Base-by-base conservation (phyloP, 2,113 vertebrate species). In the Dryoscopus gambensis region DNA sequence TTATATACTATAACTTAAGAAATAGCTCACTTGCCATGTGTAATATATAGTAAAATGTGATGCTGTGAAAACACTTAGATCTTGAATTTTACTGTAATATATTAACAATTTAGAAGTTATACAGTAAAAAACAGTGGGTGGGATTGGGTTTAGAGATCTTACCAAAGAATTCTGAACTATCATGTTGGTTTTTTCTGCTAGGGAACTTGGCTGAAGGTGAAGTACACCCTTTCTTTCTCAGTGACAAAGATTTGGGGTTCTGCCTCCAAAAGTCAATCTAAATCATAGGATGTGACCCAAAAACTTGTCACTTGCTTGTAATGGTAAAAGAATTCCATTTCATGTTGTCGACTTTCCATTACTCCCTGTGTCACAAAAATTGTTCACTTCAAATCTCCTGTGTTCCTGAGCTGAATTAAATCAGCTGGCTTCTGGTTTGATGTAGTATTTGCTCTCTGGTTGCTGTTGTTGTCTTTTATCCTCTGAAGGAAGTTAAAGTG, bases 371-470 rank as follows among this genome's bases (percentile, higher is more conserved):
- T 93, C 92, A 95, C 73, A 91, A 70, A 93, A 91, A 79, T 84
- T 80, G 74, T 93, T 95, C 84, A 78, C 87, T 96, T 94, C 81
- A 88, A 84, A 75, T 95, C 69, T 92, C 62, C 33, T 31, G 2
- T 76, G 71, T 64, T 94, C 49, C 73, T 79, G 79, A 95, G 67
- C 57, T 67, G 87, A 88, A 94, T 95, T 80, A 94, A 93, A 91
- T 81, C 0, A 1, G 2, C 40, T 31, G 71, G 82, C 30, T 82
- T 91, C 53, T 81, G 49, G 16, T 78, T 70, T 95, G 79, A 70
- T 90, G n/a, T 79, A 84, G 50, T 64, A 59, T 76, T 96, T 91
- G 67, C 46, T 95, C 31, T 81, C 27, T 88, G 42, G 50, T 81
- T 92, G 37, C 70, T 59, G 31, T 71, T 87, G 60, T 59, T 4